Conservation (phyloP, 2,797 vertebrate species). For the Eremophila alpestris region DNA sequence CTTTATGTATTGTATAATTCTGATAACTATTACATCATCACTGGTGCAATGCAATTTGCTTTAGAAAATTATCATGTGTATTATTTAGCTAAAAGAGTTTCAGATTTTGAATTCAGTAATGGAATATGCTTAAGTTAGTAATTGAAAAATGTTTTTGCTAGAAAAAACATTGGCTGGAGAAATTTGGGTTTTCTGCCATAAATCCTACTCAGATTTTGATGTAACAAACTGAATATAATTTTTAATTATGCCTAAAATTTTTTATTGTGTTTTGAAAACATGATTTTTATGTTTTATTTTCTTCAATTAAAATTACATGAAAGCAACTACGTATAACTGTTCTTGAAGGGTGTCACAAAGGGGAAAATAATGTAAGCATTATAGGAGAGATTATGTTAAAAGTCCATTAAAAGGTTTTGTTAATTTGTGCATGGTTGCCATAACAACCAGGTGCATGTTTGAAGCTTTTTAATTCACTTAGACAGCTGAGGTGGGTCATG, state of each 20-base stretch:
- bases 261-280: not conserved
- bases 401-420: conserved; percentile 23
- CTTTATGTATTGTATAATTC: not conserved
- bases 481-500: not conserved
- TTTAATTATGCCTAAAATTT: not conserved
- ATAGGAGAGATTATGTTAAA: not conserved
- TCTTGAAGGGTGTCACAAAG: not conserved
- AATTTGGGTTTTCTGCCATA: not conserved
- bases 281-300: not conserved
- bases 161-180: not conserved
- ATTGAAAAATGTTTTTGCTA: not conserved
- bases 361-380: not conserved
- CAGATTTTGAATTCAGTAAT: not conserved
- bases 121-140: not conserved
- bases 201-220: not conserved
- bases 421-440: conserved; percentile 30
- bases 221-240: not conserved
- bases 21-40: not conserved
- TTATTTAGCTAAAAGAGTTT: not conserved
- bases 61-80: not conserved
- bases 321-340: not conserved
- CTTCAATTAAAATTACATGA: not conserved
- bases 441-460: conserved; percentile 30
- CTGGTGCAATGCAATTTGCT: not conserved
- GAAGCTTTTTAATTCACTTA: conserved; percentile 52